phyloP scores from a whole-genome alignment of 2,113 vertebrate genomes.

The Sinocyclocheilus anshuiensis region DNA sequence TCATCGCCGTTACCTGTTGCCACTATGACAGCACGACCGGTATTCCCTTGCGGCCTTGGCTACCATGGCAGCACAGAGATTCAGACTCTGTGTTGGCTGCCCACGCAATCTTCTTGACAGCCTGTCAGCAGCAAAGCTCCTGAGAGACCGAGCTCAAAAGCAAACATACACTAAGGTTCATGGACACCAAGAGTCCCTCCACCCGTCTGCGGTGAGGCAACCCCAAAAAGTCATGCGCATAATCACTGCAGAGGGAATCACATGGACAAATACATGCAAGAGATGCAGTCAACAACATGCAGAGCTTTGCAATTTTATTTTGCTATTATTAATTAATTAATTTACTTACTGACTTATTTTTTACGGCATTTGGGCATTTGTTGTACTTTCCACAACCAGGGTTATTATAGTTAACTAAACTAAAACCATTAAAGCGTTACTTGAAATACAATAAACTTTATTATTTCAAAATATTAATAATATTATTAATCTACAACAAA shows the following conservation, averaged over 20 bases:
- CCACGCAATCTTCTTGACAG: slow-evolving; percentile 38
- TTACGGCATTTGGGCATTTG: too few relatives aligned
- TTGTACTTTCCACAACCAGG: too few relatives aligned
- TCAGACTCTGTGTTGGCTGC: slow-evolving; percentile 35
- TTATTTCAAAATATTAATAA: too few relatives aligned
- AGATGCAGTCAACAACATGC: neutral
- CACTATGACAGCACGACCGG: neutral
- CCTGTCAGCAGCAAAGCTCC: slow-evolving; percentile 38
- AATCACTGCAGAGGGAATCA: neutral
- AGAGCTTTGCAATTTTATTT: neutral
- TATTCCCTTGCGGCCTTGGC: slow-evolving; percentile 49
- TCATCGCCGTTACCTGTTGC: slow-evolving; percentile 48
- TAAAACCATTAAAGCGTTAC: too few relatives aligned
- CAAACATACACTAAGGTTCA: slow-evolving; percentile 15
- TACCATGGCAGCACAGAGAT: slow-evolving; percentile 38
- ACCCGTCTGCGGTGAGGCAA: slow-evolving; percentile 3
- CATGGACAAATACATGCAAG: neutral
- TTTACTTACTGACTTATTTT: too few relatives aligned
- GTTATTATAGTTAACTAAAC: too few relatives aligned
- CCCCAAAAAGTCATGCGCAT: neutral
- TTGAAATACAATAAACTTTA: too few relatives aligned
- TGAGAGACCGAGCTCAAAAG: slow-evolving; percentile 6
- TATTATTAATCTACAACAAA: too few relatives aligned
- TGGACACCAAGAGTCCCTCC: slow-evolving; percentile 18
- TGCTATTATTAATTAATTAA: too few relatives aligned